These are phyloP conservation scores for Neria commutata DNA, from an alignment of 2,888 invertebrate genomes.

Conservation along the genomic window DNA sequence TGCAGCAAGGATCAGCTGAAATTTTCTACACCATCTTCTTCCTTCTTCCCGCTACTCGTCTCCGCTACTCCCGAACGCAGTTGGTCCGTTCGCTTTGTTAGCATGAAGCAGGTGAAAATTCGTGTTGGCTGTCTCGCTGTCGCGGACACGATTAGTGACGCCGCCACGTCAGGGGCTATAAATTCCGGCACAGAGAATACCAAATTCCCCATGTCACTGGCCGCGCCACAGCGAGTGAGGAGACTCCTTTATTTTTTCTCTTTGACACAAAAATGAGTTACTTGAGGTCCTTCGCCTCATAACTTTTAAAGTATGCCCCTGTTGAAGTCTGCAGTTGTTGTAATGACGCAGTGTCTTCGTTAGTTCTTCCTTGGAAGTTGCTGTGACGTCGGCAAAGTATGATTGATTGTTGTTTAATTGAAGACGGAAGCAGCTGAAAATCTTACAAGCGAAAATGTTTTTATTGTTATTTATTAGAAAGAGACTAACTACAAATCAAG, in stretches of 20 bases:
- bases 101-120: conserved; percentile 39
- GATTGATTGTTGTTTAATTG: conserved; percentile 48
- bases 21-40: too few species aligned
- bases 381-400: conserved; percentile 24
- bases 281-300: not conserved
- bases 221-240: not conserved
- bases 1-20: conserved; percentile 28
- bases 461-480: conserved; percentile 9
- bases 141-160: conserved; percentile 34
- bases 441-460: too few species aligned
- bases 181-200: conserved; percentile 45
- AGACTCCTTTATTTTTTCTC: not conserved
- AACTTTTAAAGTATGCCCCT: too few species aligned
- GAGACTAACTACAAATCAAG: not conserved
- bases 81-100: too few species aligned
- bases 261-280: conserved; percentile 12
- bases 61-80: not conserved
- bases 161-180: conserved; percentile 43
- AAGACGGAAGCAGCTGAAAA: conserved; percentile 51
- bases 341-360: not conserved
- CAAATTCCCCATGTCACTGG: not conserved
- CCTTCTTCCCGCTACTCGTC: too few species aligned
- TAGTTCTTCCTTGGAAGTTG: not conserved
- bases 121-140: not conserved
- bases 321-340: not conserved